These are phyloP conservation scores for Pseudochirops cupreus DNA, from an alignment of 2,797 vertebrate species.

Conservation along the genomic window DNA sequence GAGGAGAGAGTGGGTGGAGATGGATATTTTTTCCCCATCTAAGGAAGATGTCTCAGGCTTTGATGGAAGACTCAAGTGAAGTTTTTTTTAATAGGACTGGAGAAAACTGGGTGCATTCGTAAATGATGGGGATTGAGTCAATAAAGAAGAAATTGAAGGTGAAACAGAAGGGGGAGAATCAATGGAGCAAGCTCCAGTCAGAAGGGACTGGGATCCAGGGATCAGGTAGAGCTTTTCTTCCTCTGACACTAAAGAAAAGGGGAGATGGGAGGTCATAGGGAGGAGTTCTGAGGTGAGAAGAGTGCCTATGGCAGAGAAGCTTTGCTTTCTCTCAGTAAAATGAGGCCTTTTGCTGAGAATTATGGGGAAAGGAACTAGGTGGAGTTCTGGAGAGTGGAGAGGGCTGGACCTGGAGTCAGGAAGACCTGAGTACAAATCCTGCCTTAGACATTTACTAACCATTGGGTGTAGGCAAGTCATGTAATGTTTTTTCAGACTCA, in stretches of 20 bases:
- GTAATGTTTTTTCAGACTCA: not conserved
- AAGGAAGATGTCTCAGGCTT: not conserved
- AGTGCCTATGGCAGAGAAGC: not conserved
- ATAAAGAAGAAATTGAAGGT: not conserved
- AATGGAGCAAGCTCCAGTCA: not conserved
- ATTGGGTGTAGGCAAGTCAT: not conserved
- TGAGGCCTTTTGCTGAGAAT: not conserved
- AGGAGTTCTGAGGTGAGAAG: not conserved
- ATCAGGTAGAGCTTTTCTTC: not conserved
- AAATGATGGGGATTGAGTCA: not conserved
- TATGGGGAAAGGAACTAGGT: not conserved
- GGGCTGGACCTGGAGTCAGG: too few relatives aligned
- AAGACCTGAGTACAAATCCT: not conserved
- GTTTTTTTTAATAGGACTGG: not conserved
- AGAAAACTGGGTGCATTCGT: not conserved
- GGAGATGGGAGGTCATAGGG: not conserved
- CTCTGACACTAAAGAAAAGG: not conserved
- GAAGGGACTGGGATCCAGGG: not conserved
- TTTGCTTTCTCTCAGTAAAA: not conserved
- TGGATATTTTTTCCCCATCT: not conserved
- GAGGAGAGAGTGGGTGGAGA: not conserved
- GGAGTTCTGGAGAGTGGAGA: too few relatives aligned
- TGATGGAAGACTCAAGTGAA: not conserved
- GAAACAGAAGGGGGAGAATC: not conserved
- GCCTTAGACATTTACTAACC: not conserved